phyloP scores from a whole-genome alignment of 1,140 invertebrate genomes.

The Agrypnia vestita region DNA sequence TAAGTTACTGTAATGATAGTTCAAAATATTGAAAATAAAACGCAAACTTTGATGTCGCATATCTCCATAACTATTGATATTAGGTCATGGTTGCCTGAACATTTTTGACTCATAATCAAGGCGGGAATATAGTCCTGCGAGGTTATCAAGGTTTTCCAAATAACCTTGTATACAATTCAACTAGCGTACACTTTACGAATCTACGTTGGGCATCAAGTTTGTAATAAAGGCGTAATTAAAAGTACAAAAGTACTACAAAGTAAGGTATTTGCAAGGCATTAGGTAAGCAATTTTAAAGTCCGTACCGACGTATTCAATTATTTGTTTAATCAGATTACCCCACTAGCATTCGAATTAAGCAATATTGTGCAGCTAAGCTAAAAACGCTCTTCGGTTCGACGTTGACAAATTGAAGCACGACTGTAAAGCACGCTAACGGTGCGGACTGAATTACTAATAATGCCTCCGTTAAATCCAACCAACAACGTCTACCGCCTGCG shows the following conservation, averaged over 20 bases:
- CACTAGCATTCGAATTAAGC: conserved; percentile 23
- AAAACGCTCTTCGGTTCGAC: conserved; percentile 1
- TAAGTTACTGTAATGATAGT: too few species aligned
- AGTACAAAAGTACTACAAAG: too few species aligned
- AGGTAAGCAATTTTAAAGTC: conserved; percentile 18
- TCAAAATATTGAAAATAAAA: too few species aligned
- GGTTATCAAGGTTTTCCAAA: too few species aligned
- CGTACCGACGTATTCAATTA: conserved; percentile 4
- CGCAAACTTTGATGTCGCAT: too few species aligned
- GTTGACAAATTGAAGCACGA: conserved; percentile 30
- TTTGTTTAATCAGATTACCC: conserved; percentile 10
- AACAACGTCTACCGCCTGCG: too few species aligned
- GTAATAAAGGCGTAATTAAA: neutral
- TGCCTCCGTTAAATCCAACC: too few species aligned
- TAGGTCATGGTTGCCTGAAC: too few species aligned
- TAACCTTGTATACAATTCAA: too few species aligned
- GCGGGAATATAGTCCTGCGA: too few species aligned
- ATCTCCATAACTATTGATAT: too few species aligned
- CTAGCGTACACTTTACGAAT: neutral
- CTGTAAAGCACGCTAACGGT: neutral
- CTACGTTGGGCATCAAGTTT: neutral
- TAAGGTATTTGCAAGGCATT: neutral
- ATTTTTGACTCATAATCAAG: too few species aligned
- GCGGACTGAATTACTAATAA: conserved; percentile 19
- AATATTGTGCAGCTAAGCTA: conserved; percentile 6